Conservation (phyloP, 1,140 invertebrate species). For the Amyelois transitella region DNA sequence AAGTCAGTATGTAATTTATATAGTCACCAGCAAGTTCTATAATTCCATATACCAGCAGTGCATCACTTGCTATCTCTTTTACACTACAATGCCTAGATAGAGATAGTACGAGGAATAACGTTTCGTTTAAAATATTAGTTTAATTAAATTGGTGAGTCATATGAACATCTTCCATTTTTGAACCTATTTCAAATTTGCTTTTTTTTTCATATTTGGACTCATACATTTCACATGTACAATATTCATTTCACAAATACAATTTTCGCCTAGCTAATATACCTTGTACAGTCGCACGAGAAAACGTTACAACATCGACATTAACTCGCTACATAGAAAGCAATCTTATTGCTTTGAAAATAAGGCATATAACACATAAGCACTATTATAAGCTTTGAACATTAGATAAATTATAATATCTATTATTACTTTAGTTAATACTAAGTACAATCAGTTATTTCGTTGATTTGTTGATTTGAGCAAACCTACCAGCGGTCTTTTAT, state of each 20-base stretch:
- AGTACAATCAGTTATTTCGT: not conserved
- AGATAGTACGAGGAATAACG: too few relatives aligned
- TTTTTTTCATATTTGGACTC: not conserved
- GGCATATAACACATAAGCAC: slow-evolving; percentile 14
- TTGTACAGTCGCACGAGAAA: not conserved
- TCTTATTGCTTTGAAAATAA: slow-evolving; percentile 32
- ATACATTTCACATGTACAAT: not conserved
- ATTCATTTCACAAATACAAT: not conserved
- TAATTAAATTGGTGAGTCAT: too few relatives aligned
- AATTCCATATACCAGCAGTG: too few relatives aligned
- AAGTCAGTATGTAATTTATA: too few relatives aligned
- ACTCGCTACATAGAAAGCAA: slow-evolving; percentile 21
- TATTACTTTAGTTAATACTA: not conserved
- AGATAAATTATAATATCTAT: not conserved
- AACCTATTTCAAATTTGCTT: too few relatives aligned
- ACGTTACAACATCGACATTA: slow-evolving; percentile 1
- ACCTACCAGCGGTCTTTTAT: not conserved
- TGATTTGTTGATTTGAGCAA: not conserved
- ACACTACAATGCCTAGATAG: too few relatives aligned
- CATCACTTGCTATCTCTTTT: too few relatives aligned
- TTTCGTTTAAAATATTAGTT: too few relatives aligned
- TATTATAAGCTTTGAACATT: not conserved
- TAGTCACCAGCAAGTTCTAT: too few relatives aligned
- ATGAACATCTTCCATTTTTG: too few relatives aligned
- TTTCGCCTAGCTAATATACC: too few relatives aligned